phyloP scores from a whole-genome alignment of 2,113 vertebrate species.

The Collichthys lucidus region DNA sequence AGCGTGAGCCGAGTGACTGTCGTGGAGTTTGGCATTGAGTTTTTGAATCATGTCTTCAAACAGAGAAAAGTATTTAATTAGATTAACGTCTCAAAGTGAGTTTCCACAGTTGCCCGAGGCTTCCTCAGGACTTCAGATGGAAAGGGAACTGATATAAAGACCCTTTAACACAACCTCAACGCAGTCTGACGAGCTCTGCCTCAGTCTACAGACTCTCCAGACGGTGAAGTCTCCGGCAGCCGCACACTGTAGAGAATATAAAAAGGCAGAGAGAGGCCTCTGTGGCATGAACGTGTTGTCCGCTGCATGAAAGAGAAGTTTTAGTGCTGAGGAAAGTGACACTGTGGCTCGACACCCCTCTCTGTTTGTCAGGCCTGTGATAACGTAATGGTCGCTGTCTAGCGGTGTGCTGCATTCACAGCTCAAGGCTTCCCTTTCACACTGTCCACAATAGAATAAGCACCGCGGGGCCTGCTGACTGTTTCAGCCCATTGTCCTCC shows the following conservation, averaged over 20 bases:
- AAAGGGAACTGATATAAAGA: slow-evolving; percentile 37
- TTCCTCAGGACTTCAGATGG: slow-evolving; percentile 29
- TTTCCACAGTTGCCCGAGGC: slow-evolving; percentile 11
- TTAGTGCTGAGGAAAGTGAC: slow-evolving; percentile 44
- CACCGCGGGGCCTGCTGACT: slow-evolving; percentile 17
- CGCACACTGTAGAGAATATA: slow-evolving; percentile 29
- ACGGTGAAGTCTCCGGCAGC: slow-evolving; percentile 6
- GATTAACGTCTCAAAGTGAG: slow-evolving; percentile 2
- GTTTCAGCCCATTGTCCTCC: slow-evolving; percentile 24
- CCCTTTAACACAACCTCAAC: slow-evolving; percentile 22
- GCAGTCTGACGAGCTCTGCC: slow-evolving; percentile 8
- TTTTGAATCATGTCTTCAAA: no score
- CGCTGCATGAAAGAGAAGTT: slow-evolving; percentile 44
- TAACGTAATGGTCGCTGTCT: slow-evolving; percentile 45
- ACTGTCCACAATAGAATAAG: slow-evolving; percentile 55
- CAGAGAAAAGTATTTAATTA: no score
- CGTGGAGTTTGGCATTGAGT: not conserved
- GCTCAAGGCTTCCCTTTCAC: slow-evolving; percentile 58
- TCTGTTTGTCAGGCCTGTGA: slow-evolving; percentile 53
- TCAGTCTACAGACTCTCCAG: slow-evolving; percentile 8
- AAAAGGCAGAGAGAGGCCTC: slow-evolving; percentile 2
- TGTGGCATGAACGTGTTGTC: slow-evolving; percentile 23
- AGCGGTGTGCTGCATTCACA: slow-evolving; percentile 56
- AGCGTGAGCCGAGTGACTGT: not conserved
- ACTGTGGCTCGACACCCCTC: slow-evolving; percentile 29